A percentile compares a stretch with the other conserved stretches of the same genome.
Conservation (phyloP, 2,797 vertebrate genomes). For the Diplodus sargus region DNA sequence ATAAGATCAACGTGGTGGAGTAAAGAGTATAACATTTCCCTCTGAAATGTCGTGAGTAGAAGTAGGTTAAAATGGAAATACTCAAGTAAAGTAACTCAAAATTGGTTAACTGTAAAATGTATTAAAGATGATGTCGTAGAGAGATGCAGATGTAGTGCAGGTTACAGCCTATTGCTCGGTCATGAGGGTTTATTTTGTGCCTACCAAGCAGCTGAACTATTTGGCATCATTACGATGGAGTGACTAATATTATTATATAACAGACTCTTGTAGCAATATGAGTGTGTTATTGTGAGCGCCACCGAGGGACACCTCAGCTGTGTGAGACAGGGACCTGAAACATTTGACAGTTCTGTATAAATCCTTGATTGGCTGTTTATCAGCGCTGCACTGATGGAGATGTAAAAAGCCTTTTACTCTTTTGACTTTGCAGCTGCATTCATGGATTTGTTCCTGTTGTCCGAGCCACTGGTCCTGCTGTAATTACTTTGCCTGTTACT, state of each 20-base stretch:
- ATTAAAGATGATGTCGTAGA: too few species aligned
- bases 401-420: neutral
- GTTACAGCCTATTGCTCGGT: neutral
- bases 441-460: constrained; percentile 13
- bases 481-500: constrained; percentile 31
- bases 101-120: too few species aligned
- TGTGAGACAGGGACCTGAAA: neutral
- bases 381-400: neutral
- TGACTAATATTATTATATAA: constrained; percentile 68
- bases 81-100: neutral
- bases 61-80: neutral
- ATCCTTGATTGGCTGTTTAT: neutral
- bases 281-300: constrained; percentile 34
- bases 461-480: neutral
- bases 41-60: neutral
- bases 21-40: neutral
- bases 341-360: constrained; percentile 3
- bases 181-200: neutral
- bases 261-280: constrained; percentile 15
- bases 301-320: constrained; percentile 22
- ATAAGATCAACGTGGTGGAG: too few species aligned
- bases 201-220: constrained; percentile 37
- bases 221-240: constrained; percentile 40
- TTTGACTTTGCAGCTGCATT: constrained; percentile 11
- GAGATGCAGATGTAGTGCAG: neutral